Base-by-base conservation (phyloP, 2,113 vertebrate genomes). In the Lepisosteus oculatus region DNA sequence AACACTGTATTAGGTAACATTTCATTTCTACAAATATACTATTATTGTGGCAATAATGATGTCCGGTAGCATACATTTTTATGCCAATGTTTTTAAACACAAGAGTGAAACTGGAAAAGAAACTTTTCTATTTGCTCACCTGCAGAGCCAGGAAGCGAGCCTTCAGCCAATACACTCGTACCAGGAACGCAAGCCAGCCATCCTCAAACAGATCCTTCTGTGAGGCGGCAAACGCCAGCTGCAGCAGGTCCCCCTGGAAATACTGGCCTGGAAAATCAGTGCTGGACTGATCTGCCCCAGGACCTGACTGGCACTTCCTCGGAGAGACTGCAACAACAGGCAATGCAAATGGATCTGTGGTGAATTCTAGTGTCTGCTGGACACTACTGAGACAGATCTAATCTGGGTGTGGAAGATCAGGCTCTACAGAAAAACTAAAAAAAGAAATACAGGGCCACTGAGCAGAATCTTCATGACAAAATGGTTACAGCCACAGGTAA, bases 161-260 rank as follows among this genome's bases (percentile, higher is more conserved):
- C 79, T 99, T 98, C 68, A 99, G 85, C 97, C 97, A 99, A 54
- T 98, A 95, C 29, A 98, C 95, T 0, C 96, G 92, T 44, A 94
- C 92, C 67, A 95, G 93, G 59, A 96, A 94, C 59, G 94, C 90
- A 72, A 96, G 80, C 96, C 97, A 99, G 72, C 86, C 88, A 0
- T 91, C 90, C 81, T 92, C 93, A 80, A 98, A 98, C 11, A 99
- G 77, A 75, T 97, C 96, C 3, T 88, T 84, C 74, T 99, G 96
- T 0, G 96, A 96, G 0, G 95, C 95, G 0, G 95, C 95, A 2
- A 99, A 89, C 0, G 94, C 94, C 65, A 99, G 80, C 73, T 97
- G 91, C 69, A 97, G 84, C 61, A 97, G 80, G 81, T 99, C 97
- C 2, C 92, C 91, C 77, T 97, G 80, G 80, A 96, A 98, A 80